Evolutionary conservation across 2,113 vertebrate genomes (phyloP).

Genomic region (Aythya baeri): DNA sequence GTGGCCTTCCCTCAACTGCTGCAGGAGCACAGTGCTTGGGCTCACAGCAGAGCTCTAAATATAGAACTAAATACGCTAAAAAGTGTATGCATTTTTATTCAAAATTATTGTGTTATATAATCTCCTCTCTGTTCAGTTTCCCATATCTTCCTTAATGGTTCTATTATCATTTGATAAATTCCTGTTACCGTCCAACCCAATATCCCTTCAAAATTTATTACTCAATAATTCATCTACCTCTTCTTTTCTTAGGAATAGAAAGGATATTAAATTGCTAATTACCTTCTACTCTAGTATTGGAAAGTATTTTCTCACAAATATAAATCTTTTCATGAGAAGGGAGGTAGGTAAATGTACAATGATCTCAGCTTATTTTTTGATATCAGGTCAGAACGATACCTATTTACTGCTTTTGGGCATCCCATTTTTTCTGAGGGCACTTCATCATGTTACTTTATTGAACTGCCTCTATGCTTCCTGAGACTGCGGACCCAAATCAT

Average conservation of each 20-base stretch:
- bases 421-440: background rate
- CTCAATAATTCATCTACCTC: background rate
- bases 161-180: slow-evolving; percentile 4
- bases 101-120: background rate
- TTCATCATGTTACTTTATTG: background rate
- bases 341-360: background rate
- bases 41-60: too few species aligned
- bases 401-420: background rate
- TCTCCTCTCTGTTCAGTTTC: background rate
- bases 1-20: too few species aligned
- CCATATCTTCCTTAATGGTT: background rate
- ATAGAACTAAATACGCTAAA: too few species aligned
- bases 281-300: background rate
- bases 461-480: background rate
- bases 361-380: background rate
- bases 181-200: background rate
- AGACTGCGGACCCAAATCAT: background rate
- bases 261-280: slow-evolving; percentile 45
- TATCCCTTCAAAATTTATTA: slow-evolving; percentile 37
- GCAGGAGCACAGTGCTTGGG: too few species aligned
- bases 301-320: background rate
- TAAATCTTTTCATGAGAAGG: background rate
- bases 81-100: too few species aligned
- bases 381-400: background rate
- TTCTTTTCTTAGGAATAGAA: slow-evolving; percentile 14